Conservation (phyloP, 2,113 vertebrate species). For the Speoplatyrhinus poulsoni region DNA sequence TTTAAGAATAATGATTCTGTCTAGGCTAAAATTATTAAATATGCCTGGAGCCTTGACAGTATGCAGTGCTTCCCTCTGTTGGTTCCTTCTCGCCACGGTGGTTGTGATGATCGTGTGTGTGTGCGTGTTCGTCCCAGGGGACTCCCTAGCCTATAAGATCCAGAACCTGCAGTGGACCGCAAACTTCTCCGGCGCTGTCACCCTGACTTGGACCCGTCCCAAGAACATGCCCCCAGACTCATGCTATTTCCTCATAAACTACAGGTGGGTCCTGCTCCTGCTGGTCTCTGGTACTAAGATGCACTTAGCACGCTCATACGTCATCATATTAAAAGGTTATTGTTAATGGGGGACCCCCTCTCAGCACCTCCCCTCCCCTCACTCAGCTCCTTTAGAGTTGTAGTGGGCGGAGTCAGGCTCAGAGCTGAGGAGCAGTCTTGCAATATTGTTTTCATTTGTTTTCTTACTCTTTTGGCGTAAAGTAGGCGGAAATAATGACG, state of each 20-base stretch:
- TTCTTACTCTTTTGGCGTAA: no score
- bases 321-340: no score
- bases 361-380: no score
- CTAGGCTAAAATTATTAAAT: background rate
- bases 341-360: no score
- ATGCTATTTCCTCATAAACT: slow-evolving; percentile 89
- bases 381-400: no score
- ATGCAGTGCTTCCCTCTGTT: slow-evolving; percentile 30
- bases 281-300: no score
- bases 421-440: no score
- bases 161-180: slow-evolving; percentile 94
- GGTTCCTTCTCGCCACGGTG: slow-evolving; percentile 4
- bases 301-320: no score
- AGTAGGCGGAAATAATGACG: no score
- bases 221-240: slow-evolving; percentile 87
- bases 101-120: background rate
- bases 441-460: no score
- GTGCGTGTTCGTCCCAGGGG: slow-evolving; percentile 66
- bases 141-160: slow-evolving; percentile 87
- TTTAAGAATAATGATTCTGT: background rate
- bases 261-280: slow-evolving; percentile 77
- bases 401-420: no score
- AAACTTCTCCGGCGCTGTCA: slow-evolving; percentile 86
- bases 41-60: background rate
- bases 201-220: slow-evolving; percentile 89